Base-by-base conservation (phyloP, 2,797 vertebrate species). In the Sciurus carolinensis region DNA sequence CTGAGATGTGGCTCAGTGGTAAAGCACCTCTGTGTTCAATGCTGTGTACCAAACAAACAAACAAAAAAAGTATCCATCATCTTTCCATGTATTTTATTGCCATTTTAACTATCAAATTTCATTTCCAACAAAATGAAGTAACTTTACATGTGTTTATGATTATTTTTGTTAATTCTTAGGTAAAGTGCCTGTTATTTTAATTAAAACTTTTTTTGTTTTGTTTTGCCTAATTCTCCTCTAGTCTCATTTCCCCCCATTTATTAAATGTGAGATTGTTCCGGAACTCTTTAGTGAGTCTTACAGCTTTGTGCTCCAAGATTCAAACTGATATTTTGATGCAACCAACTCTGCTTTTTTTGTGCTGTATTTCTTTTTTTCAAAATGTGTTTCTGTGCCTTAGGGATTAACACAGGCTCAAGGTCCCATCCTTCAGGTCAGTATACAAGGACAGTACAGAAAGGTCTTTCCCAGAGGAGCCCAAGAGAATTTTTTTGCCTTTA, bases 401-500 rank as follows among this genome's bases (percentile, higher is more conserved):
- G 22, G 47, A 28, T 39, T 54, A 26, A 71, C 92, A n/a, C 5
- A 28, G 66, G 33, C 20, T 86, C 36, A 26, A 77, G 47, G 20
- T 33, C 62, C 69, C 69, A 18, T 47, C 15, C 84, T 33, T 81
- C 71, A 54, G 11, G 30, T 64, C n/a, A 17, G 7, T n/a, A 26
- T 22, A 28, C 26, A 83, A 92, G 79, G 42, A 79, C 11, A 75
- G 13, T 47, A 18, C 33, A 89, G 59, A 67, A 54, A 94, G 7
- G 9, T 87, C 47, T 81, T 82, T 76, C 9, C 15, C 33, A 52
- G 26, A 62, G 42, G 12, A 83, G 13, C 39, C 42, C 30, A 77
- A 47, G 66, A 90, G 44, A 93, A 22, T 91, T 96, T 95, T 95
- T 91, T 30, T 87, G 42, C 57, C 24, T 85, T 93, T 73, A 44